Percentiles rank a stretch among this genome's conserved stretches.
Evolutionary conservation across 2,888 invertebrate species (phyloP).

Genomic region (Deilephila porcellus): DNA sequence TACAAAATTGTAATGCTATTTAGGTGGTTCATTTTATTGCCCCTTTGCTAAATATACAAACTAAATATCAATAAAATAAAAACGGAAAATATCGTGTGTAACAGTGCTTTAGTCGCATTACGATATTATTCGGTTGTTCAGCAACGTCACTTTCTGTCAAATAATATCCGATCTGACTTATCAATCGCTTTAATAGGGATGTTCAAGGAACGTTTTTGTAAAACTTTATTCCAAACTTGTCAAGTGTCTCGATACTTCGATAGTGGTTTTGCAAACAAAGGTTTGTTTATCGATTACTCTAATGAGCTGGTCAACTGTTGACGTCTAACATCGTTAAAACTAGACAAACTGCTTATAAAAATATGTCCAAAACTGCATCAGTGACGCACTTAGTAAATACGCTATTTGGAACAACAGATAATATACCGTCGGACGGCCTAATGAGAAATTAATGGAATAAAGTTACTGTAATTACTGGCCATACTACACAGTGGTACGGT

Average conservation of each 20-base stretch:
- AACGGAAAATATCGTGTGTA: no score
- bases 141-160: neutral
- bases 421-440: conserved; percentile 55
- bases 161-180: no score
- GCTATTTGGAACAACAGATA: conserved; percentile 70
- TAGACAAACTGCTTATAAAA: conserved; percentile 27
- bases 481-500: conserved; percentile 50
- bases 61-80: no score
- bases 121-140: no score
- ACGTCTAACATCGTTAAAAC: neutral
- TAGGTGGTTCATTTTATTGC: no score
- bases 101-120: no score
- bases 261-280: neutral
- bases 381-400: conserved; percentile 67
- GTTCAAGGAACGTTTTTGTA: neutral
- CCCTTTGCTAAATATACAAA: no score
- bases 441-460: conserved; percentile 74
- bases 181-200: neutral
- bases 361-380: conserved; percentile 57
- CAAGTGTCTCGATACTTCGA: neutral
- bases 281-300: conserved; percentile 14
- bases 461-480: conserved; percentile 54
- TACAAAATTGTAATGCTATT: no score
- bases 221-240: conserved; percentile 6
- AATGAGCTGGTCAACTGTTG: neutral